Evolutionary conservation across 2,797 vertebrate genomes (phyloP).

Genomic region (Pangasius macronema): DNA sequence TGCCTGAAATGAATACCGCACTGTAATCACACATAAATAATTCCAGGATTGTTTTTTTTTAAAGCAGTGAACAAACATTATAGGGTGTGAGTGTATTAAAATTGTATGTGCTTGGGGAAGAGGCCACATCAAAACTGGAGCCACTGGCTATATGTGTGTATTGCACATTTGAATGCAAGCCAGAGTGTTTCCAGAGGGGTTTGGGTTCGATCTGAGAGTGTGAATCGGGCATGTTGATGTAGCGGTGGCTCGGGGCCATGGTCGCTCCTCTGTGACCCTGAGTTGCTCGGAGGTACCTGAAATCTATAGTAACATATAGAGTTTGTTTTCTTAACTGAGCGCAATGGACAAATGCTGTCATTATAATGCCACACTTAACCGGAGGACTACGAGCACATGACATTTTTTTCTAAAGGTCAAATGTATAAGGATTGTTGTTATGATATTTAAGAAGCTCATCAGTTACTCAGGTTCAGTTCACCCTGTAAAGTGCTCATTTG

Average conservation of each 20-base stretch:
- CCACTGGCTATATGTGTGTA: conserved; percentile 18
- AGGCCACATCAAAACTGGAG: conserved; percentile 25
- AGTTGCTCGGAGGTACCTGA: conserved; percentile 23
- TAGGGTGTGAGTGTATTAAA: conserved; percentile 51
- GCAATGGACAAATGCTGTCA: conserved; percentile 33
- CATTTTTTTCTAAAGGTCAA: conserved; percentile 16
- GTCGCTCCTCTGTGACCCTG: conserved; percentile 27
- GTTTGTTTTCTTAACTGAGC: conserved; percentile 30
- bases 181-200: conserved; percentile 14
- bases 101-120: conserved; percentile 48
- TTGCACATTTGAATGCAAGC: conserved; percentile 8
- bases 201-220: conserved; percentile 27
- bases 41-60: conserved; percentile 41
- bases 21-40: conserved; percentile 32
- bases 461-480: neutral
- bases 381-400: conserved; percentile 12
- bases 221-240: conserved; percentile 34
- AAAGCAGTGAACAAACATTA: conserved; percentile 50
- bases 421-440: neutral
- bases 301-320: conserved; percentile 42
- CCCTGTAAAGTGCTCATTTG: neutral
- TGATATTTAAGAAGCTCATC: neutral
- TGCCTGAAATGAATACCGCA: neutral
- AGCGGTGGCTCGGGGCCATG: neutral
- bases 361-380: conserved; percentile 26